These are phyloP conservation scores for Aurelia coerulea DNA, from an alignment of 30 jellyfish, hydroid and myxozoan species.

Conservation along the genomic window DNA sequence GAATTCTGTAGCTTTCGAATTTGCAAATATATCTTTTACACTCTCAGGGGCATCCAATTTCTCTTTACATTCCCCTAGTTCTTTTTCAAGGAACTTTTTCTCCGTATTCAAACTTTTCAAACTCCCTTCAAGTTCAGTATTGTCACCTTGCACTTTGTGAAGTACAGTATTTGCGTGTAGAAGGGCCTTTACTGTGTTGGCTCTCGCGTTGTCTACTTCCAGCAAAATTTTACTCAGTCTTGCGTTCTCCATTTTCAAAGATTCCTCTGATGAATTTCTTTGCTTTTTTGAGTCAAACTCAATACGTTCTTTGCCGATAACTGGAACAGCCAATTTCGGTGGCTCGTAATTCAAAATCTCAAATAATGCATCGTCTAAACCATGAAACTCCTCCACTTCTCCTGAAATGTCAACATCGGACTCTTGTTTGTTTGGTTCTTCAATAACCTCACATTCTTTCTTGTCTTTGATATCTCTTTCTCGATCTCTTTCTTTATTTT, in stretches of 20 bases:
- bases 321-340: conserved; percentile 42
- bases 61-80: conserved; percentile 47
- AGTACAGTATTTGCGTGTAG: conserved; percentile 77
- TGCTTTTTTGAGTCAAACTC: conserved; percentile 26
- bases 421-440: neutral
- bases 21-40: conserved; percentile 49
- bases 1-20: conserved; percentile 59
- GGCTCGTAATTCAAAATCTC: conserved; percentile 53
- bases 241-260: conserved; percentile 84
- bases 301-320: conserved; percentile 37
- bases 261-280: neutral
- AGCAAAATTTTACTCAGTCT: conserved; percentile 71
- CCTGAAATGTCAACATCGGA: neutral
- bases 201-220: conserved; percentile 89
- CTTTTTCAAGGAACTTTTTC: conserved; percentile 56
- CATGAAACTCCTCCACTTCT: conserved; percentile 1
- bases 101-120: conserved; percentile 67
- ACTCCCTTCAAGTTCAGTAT: conserved; percentile 73
- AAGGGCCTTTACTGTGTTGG: conserved; percentile 89
- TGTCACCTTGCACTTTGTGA: conserved; percentile 81
- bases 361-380: conserved; percentile 21
- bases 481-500: conserved; percentile 7
- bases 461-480: conserved; percentile 8
- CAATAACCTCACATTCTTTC: neutral
- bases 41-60: conserved; percentile 29